A percentile compares a stretch with the other conserved stretches of the same genome.
Evolutionary conservation across 30 jellyfish, hydroid and myxozoan genomes (phyloP).

Genomic region (Catostylus mosaicus): DNA sequence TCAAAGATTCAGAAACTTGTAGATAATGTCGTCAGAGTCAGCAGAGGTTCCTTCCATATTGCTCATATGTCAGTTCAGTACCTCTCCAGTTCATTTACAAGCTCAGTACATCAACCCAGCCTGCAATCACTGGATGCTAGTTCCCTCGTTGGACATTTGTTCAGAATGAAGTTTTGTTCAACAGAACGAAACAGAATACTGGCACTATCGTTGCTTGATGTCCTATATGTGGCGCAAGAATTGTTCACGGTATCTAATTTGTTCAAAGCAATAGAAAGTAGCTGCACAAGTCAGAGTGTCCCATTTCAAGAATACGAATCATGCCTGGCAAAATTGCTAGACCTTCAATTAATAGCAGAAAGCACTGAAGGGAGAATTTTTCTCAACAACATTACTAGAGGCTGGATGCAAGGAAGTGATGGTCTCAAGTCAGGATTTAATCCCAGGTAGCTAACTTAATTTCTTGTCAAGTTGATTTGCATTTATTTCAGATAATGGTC

Average conservation of each 20-base stretch:
- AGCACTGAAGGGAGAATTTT: slow-evolving; percentile 39
- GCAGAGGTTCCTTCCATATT: slow-evolving; percentile 62
- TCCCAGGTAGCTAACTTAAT: too few species aligned
- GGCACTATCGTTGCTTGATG: slow-evolving; percentile 50
- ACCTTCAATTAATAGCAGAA: slow-evolving; percentile 39
- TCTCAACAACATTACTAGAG: slow-evolving; percentile 16
- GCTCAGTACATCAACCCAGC: slow-evolving; percentile 21
- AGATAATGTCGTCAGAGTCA: slow-evolving; percentile 55
- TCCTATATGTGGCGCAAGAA: slow-evolving; percentile 36
- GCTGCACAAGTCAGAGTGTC: slow-evolving; percentile 60
- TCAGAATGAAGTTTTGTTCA: slow-evolving; percentile 35
- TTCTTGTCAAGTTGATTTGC: too few species aligned
- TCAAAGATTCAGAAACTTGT: slow-evolving; percentile 32
- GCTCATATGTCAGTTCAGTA: slow-evolving; percentile 60
- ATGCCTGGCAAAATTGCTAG: slow-evolving; percentile 35
- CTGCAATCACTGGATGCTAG: slow-evolving; percentile 16
- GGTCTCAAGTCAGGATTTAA: slow-evolving; percentile 12
- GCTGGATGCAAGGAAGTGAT: slow-evolving; percentile 23
- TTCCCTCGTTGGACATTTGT: slow-evolving; percentile 28
- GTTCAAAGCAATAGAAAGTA: slow-evolving; percentile 39
- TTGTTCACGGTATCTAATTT: slow-evolving; percentile 38
- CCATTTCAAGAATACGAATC: slow-evolving; percentile 56
- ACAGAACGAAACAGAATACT: slow-evolving; percentile 44
- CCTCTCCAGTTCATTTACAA: slow-evolving; percentile 35
- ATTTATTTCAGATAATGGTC: too few species aligned